Evolutionary conservation across 2,797 vertebrate genomes (phyloP).

Genomic region (Euphonia xanthogaster): DNA sequence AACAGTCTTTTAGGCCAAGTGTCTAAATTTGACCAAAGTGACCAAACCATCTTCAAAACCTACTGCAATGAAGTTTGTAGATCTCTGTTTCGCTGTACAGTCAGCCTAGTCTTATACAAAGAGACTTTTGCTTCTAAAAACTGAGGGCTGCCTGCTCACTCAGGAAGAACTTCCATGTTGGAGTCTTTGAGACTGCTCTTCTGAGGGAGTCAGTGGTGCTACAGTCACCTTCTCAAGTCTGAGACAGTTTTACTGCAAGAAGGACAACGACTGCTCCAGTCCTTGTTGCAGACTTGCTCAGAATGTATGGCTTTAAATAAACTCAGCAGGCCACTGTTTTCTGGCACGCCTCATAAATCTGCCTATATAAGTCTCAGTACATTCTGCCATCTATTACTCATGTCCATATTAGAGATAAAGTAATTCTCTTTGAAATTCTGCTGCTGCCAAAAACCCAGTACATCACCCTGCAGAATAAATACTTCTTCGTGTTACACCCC

Average conservation of each 20-base stretch:
- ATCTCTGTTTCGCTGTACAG: background rate
- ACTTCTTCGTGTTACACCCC: background rate
- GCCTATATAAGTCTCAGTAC: slow-evolving; percentile 60
- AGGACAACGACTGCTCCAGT: background rate
- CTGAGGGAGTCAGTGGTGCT: background rate
- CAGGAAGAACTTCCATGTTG: background rate
- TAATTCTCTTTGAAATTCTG: slow-evolving; percentile 54
- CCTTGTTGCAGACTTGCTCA: slow-evolving; percentile 18
- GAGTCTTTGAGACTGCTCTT: background rate
- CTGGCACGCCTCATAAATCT: slow-evolving; percentile 64
- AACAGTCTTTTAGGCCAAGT: background rate
- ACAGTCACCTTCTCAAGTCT: background rate
- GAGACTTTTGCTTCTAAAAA: background rate
- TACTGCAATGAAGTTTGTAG: background rate
- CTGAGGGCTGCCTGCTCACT: background rate
- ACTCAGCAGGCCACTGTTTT: slow-evolving; percentile 12
- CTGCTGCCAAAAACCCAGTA: slow-evolving; percentile 42
- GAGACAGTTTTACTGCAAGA: slow-evolving; percentile 17
- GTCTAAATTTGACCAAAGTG: background rate
- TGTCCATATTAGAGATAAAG: slow-evolving; percentile 62
- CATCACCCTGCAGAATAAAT: slow-evolving; percentile 43
- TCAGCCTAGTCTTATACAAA: background rate
- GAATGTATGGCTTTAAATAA: slow-evolving; percentile 52
- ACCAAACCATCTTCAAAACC: background rate
- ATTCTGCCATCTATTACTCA: slow-evolving; percentile 67